phyloP scores from a whole-genome alignment of 2,797 vertebrate genomes.

The Falco concolor region DNA sequence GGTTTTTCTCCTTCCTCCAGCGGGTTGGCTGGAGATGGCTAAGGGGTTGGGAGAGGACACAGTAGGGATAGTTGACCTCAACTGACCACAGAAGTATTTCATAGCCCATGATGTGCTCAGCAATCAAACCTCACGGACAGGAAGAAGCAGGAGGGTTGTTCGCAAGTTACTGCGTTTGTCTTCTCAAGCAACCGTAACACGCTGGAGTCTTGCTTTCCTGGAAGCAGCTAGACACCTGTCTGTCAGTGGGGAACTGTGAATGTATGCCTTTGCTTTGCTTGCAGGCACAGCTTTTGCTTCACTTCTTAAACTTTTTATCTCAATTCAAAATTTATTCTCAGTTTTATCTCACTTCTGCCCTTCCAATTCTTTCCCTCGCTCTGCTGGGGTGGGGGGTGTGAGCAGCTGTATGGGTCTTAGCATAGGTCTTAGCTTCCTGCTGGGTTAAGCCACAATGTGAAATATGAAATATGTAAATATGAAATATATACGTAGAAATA shows the following conservation, averaged over 20 bases:
- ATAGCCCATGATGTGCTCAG: neutral
- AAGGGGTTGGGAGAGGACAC: neutral
- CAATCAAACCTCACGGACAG: neutral
- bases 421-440: neutral
- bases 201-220: neutral
- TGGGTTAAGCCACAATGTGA: neutral
- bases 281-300: neutral
- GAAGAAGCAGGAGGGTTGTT: neutral
- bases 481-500: neutral
- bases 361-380: neutral
- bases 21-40: fast-evolving
- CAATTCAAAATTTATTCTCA: neutral
- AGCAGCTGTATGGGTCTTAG: neutral
- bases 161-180: neutral
- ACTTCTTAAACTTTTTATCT: neutral
- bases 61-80: neutral
- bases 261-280: neutral
- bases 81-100: neutral
- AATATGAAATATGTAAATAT: neutral
- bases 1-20: neutral
- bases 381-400: neutral
- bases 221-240: neutral
- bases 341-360: neutral
- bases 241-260: neutral
- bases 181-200: fast-evolving